Percentiles rank a stretch among this genome's conserved stretches.
Evolutionary conservation across 2,888 invertebrate species (phyloP).

Genomic region (Athalia rosae): DNA sequence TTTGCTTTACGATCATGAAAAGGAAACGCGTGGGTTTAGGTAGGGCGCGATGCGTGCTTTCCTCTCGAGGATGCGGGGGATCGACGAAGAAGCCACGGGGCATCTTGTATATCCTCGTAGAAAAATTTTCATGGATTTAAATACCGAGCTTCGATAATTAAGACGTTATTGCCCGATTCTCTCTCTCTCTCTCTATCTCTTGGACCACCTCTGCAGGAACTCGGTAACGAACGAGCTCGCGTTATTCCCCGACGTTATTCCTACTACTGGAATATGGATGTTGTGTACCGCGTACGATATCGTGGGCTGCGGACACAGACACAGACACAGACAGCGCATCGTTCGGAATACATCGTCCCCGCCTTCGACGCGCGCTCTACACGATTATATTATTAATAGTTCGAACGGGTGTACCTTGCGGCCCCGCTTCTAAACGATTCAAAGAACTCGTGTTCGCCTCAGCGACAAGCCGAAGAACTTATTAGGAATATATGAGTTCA

Average conservation of each 20-base stretch:
- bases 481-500: background rate
- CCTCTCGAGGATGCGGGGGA: background rate
- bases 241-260: no score
- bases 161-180: constrained; percentile 41
- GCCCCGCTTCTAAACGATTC: constrained; percentile 1
- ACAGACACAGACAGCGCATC: background rate
- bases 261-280: constrained; percentile 7
- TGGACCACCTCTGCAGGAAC: constrained; percentile 17
- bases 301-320: background rate
- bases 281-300: background rate
- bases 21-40: no score
- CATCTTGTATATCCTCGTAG: constrained; percentile 22
- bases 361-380: no score
- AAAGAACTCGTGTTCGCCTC: constrained; percentile 8
- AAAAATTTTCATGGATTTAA: constrained; percentile 39
- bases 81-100: constrained; percentile 22
- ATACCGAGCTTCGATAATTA: constrained; percentile 39
- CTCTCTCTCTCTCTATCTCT: constrained; percentile 6
- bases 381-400: no score
- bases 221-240: no score
- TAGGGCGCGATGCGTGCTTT: no score
- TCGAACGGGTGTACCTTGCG: no score
- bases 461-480: background rate
- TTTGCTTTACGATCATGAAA: no score
- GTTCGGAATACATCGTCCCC: no score